These are phyloP conservation scores for Spinus olivaceus DNA, from an alignment of 2,797 vertebrate species.

Conservation along the genomic window DNA sequence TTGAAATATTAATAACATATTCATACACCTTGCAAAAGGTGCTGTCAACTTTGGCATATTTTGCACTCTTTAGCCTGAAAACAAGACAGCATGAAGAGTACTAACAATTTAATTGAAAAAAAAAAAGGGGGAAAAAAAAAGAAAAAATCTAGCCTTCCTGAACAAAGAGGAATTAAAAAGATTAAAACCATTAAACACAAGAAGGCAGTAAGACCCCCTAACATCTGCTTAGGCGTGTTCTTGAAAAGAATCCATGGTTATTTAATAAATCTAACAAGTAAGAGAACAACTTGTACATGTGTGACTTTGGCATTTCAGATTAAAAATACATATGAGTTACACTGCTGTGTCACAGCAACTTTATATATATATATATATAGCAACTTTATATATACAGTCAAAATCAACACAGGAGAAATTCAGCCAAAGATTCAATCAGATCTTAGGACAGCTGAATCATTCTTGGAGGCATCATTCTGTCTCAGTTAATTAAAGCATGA, in stretches of 20 bases:
- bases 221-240: background rate
- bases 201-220: background rate
- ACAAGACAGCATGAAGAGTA: background rate
- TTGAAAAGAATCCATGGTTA: background rate
- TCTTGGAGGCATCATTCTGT: background rate
- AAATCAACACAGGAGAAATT: background rate
- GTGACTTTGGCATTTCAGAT: background rate
- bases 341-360: background rate
- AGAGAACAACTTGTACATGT: background rate
- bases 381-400: background rate
- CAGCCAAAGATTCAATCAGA: background rate
- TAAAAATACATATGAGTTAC: background rate
- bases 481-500: background rate
- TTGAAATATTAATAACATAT: background rate
- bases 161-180: background rate
- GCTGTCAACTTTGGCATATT: background rate
- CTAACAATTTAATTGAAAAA: background rate
- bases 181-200: background rate
- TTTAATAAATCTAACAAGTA: background rate
- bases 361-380: background rate
- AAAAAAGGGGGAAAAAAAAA: no score
- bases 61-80: background rate
- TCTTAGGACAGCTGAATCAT: background rate
- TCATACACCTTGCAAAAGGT: background rate
- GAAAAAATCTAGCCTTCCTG: background rate